Percentiles rank a stretch among this genome's conserved stretches.
Conservation (phyloP, 2,888 invertebrate genomes). For the Nymphalis c-album region DNA sequence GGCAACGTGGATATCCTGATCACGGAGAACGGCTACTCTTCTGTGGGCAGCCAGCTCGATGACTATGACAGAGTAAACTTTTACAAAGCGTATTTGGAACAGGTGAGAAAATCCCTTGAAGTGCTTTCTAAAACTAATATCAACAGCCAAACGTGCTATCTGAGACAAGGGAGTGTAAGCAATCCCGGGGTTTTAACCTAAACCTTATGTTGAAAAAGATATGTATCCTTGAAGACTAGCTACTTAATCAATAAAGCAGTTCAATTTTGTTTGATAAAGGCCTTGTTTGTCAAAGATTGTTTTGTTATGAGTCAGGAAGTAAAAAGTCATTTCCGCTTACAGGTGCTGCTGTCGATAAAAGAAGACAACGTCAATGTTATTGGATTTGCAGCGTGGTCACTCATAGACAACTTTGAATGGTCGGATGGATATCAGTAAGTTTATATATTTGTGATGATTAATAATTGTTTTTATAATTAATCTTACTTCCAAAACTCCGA, state of each 20-base stretch:
- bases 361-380: conserved; percentile 80
- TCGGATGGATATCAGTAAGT: conserved; percentile 83
- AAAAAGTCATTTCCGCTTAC: background rate
- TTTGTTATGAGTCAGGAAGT: background rate
- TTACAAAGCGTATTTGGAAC: conserved; percentile 48
- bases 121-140: no score
- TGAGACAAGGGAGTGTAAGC: no score
- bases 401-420: conserved; percentile 91
- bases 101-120: conserved; percentile 42
- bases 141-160: no score
- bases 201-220: no score
- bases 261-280: no score
- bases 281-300: no score
- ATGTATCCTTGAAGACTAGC: background rate
- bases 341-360: conserved; percentile 50
- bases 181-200: no score
- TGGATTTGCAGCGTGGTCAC: conserved; percentile 87
- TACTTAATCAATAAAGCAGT: background rate
- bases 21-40: conserved; percentile 72
- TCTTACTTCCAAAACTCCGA: no score
- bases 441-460: background rate
- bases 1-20: conserved; percentile 62
- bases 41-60: conserved; percentile 43
- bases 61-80: conserved; percentile 50
- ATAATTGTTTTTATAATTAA: no score